Percentiles rank a stretch among this genome's conserved stretches.
Evolutionary conservation across 1,140 invertebrate species (phyloP).

Genomic region (Caerostris extrusa): DNA sequence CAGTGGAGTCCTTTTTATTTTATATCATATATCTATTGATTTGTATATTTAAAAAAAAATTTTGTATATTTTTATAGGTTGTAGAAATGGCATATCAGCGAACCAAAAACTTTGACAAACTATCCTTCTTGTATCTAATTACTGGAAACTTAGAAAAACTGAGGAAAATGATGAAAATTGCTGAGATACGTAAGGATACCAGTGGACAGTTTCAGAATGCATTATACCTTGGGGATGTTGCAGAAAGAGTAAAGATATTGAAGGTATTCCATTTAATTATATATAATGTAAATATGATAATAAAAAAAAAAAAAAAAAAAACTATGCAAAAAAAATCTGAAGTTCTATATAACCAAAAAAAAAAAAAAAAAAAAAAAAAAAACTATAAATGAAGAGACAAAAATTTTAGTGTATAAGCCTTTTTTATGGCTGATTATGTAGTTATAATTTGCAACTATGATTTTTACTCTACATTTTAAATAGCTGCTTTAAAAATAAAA

Average conservation of each 20-base stretch:
- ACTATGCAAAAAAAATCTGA: not conserved
- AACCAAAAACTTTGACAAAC: constrained; percentile 99
- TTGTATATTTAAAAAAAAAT: not conserved
- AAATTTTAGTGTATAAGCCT: too few species aligned
- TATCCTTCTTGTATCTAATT: constrained; percentile 98
- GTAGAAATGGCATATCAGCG: constrained; percentile 99
- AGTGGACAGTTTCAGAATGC: constrained; percentile 98
- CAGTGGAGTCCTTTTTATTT: too few species aligned
- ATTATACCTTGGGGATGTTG: constrained; percentile 94
- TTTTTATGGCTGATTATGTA: too few species aligned
- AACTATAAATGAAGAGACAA: too few species aligned
- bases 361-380: too few species aligned
- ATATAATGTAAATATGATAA: not conserved
- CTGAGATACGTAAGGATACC: constrained; percentile 96
- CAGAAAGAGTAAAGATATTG: constrained; percentile 94
- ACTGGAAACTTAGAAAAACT: constrained; percentile 99
- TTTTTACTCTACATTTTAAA: too few species aligned
- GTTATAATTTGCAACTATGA: too few species aligned
- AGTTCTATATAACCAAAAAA: too few species aligned
- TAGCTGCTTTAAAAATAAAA: too few species aligned
- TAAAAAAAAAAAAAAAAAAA: not conserved
- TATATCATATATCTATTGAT: too few species aligned
- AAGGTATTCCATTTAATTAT: constrained; percentile 84
- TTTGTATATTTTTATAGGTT: constrained; percentile 80
- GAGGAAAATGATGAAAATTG: constrained; percentile 99